These are phyloP conservation scores for Grus americana DNA, from an alignment of 2,113 vertebrate species.

Conservation along the genomic window DNA sequence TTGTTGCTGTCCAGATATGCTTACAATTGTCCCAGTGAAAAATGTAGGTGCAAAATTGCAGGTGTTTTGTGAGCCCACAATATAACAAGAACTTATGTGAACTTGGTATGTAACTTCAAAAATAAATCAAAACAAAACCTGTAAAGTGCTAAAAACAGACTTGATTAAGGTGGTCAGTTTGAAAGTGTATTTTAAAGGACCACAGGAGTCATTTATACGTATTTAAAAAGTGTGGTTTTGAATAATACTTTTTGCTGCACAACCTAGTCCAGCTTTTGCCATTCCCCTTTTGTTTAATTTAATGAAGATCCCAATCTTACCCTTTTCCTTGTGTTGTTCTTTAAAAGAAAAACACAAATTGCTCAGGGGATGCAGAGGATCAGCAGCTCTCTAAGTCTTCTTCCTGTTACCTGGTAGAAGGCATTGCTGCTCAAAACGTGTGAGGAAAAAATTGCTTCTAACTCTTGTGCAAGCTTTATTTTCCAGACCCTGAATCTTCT, in stretches of 20 bases:
- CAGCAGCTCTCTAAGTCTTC: background rate
- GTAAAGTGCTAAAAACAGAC: background rate
- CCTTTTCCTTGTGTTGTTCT: background rate
- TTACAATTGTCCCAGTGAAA: background rate
- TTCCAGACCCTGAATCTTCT: background rate
- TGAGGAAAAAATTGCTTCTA: background rate
- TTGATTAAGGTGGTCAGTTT: background rate
- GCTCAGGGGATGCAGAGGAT: background rate
- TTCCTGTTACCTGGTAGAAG: background rate
- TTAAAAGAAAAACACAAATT: background rate
- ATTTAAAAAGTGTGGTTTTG: background rate
- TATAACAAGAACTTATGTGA: background rate
- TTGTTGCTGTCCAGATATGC: background rate
- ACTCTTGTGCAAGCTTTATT: background rate
- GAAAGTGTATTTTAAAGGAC: conserved; percentile 10
- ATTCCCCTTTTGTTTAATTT: background rate
- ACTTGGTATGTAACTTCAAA: background rate
- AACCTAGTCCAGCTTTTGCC: background rate
- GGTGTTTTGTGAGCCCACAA: background rate
- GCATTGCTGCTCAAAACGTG: background rate
- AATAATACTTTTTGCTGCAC: background rate
- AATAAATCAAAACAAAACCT: background rate
- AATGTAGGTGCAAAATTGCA: background rate
- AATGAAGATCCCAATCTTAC: background rate
- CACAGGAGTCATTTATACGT: background rate